These are phyloP conservation scores for Marronus borbonicus DNA, from an alignment of 2,888 invertebrate genomes.

Conservation along the genomic window DNA sequence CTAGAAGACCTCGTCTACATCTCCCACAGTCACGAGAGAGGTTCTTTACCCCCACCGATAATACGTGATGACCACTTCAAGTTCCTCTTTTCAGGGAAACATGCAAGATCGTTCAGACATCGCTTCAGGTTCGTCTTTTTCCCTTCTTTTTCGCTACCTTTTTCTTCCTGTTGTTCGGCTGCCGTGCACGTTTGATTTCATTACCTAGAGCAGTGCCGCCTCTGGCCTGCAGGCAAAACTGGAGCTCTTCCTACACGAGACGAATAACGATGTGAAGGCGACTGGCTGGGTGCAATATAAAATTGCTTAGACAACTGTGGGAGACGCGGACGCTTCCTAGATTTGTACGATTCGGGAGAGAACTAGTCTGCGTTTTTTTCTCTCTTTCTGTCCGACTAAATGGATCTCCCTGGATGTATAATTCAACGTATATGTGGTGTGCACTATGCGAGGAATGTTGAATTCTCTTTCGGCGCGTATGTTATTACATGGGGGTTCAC, in stretches of 20 bases:
- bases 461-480: not conserved
- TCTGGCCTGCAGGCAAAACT: conserved; percentile 54
- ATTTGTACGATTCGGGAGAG: conserved; percentile 18
- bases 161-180: conserved; percentile 47
- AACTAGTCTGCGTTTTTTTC: conserved; percentile 12
- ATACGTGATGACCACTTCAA: conserved; percentile 54
- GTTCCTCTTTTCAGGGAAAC: conserved; percentile 9
- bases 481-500: no score
- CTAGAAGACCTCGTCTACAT: conserved; percentile 19
- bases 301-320: conserved; percentile 45
- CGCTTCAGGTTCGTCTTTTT: not conserved
- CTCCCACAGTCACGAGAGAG: conserved; percentile 46
- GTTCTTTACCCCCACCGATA: conserved; percentile 49
- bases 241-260: conserved; percentile 26
- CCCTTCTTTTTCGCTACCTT: not conserved
- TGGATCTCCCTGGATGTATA: conserved; percentile 11
- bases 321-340: conserved; percentile 53
- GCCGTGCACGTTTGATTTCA: conserved; percentile 56
- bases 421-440: conserved; percentile 12
- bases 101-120: conserved; percentile 15
- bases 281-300: conserved; percentile 34
- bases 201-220: conserved; percentile 45
- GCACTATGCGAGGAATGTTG: not conserved
- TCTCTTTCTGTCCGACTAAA: not conserved
- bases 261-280: conserved; percentile 26